These are phyloP conservation scores for Anoplolepis gracilipes DNA, from an alignment of 1,140 invertebrate species.

Conservation along the genomic window DNA sequence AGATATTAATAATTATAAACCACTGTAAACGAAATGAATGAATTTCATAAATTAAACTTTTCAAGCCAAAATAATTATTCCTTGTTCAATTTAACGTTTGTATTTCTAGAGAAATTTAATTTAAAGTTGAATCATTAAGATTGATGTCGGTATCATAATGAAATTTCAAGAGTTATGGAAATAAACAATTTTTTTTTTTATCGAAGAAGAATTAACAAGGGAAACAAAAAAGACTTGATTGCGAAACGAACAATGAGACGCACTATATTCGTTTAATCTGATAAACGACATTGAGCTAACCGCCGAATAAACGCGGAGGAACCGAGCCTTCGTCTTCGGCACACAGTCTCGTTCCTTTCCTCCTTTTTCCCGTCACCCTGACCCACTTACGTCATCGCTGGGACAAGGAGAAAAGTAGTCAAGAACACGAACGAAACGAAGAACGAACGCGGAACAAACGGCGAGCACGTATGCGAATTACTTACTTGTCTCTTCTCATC, in stretches of 20 bases:
- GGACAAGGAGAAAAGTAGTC: slow-evolving; percentile 13
- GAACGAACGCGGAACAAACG: not conserved
- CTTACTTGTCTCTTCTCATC: not conserved
- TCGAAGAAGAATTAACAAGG: not conserved
- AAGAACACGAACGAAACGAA: too few relatives aligned
- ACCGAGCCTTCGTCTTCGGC: not conserved
- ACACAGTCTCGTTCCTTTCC: not conserved
- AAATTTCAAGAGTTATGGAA: not conserved
- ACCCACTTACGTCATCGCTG: not conserved
- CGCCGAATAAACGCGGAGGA: slow-evolving; percentile 11
- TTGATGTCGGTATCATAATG: not conserved
- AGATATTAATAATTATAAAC: not conserved
- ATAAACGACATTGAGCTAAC: slow-evolving; percentile 1
- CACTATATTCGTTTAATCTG: slow-evolving; percentile 23
- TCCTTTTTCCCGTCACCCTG: slow-evolving; percentile 26
- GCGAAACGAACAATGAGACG: not conserved
- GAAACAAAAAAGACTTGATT: not conserved
- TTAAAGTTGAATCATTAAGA: not conserved
- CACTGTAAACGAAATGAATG: not conserved
- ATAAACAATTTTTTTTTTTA: not conserved
- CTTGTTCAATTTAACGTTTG: not conserved
- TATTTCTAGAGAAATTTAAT: not conserved
- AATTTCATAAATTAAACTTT: not conserved
- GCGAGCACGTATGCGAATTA: not conserved
- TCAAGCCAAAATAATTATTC: not conserved